phyloP scores from a whole-genome alignment of 2,888 invertebrate genomes.

The Platycnemis pennipes region DNA sequence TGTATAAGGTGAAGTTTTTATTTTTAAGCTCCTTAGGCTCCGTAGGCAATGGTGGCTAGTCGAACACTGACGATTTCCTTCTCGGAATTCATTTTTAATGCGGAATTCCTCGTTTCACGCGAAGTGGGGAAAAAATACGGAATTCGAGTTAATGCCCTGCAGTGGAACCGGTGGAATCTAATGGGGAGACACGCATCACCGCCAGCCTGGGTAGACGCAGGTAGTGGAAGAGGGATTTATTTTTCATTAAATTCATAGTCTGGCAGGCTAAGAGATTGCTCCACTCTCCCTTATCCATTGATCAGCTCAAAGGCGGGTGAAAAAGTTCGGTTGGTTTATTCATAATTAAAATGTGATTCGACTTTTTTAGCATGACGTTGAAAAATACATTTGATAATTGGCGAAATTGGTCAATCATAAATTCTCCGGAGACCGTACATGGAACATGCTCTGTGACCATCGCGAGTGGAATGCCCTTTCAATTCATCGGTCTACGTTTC shows the following conservation, averaged over 20 bases:
- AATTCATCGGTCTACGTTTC: neutral
- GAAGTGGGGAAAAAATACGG: neutral
- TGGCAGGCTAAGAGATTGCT: neutral
- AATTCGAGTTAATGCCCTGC: neutral
- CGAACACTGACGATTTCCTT: neutral
- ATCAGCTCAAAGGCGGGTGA: neutral
- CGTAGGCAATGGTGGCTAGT: neutral
- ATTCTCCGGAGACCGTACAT: neutral
- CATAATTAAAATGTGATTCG: neutral
- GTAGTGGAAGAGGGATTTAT: neutral
- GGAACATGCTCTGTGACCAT: neutral
- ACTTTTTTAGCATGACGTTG: neutral
- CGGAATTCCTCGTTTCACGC: conserved; percentile 13
- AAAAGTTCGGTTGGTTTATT: neutral
- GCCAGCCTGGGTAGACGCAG: too few relatives aligned
- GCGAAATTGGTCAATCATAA: neutral
- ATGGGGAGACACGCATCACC: neutral
- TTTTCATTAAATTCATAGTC: neutral
- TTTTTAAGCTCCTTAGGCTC: neutral
- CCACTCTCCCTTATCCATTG: neutral
- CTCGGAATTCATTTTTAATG: neutral
- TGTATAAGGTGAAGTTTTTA: neutral
- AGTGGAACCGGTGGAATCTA: neutral
- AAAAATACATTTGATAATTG: neutral
- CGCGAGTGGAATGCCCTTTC: neutral